phyloP scores from a whole-genome alignment of 2,797 vertebrate genomes.

The Pipistrellus kuhlii region DNA sequence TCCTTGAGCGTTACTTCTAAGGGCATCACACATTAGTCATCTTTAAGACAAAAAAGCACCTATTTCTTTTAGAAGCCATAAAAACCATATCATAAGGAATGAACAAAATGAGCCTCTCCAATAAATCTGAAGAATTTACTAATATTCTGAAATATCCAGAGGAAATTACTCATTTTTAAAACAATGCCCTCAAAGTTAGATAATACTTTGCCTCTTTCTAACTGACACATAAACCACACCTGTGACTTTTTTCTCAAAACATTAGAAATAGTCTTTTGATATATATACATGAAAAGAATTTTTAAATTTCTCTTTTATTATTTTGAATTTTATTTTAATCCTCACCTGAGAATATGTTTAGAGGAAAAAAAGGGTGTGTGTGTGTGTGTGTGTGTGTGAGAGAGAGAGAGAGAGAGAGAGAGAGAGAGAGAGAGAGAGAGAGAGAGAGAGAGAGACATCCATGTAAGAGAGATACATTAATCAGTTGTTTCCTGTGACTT shows the following conservation, averaged over 20 bases:
- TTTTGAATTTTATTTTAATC: neutral
- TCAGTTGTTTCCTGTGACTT: neutral
- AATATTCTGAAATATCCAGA: neutral
- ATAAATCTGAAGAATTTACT: neutral
- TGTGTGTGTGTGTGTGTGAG: no score
- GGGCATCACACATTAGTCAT: constrained; percentile 59
- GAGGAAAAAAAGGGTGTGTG: neutral
- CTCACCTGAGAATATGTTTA: neutral
- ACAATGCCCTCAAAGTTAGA: neutral
- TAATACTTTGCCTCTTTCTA: constrained; percentile 4
- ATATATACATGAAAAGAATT: neutral
- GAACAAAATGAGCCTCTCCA: neutral
- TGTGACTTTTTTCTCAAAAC: neutral
- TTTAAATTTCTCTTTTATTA: neutral
- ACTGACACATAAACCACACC: neutral
- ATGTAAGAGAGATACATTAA: neutral
- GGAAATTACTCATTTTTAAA: constrained; percentile 32
- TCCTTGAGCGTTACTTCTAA: constrained; percentile 50
- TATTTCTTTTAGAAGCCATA: constrained; percentile 33
- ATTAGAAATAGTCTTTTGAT: constrained; percentile 26
- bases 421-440: no score
- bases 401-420: no score
- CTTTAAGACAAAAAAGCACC: neutral
- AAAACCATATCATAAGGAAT: neutral
- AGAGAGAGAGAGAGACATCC: neutral